A percentile compares a stretch with the other conserved stretches of the same genome.
Evolutionary conservation across 2,113 vertebrate species (phyloP).

Genomic region (Irena cyanogastra): DNA sequence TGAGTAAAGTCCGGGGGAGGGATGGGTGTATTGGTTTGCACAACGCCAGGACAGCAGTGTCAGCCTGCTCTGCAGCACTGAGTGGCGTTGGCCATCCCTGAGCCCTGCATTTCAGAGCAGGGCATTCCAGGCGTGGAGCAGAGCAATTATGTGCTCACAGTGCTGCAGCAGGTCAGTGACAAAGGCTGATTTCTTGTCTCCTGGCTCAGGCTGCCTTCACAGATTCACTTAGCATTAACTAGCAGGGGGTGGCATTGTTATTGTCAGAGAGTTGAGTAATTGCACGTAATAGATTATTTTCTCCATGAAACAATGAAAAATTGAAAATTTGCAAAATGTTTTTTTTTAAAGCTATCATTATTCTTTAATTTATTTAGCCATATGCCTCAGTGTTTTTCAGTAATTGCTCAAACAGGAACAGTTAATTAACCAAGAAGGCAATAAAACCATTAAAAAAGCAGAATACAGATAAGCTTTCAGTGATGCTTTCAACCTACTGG

Average conservation of each 20-base stretch:
- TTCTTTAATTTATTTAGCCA: constrained; percentile 42
- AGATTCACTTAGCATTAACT: neutral
- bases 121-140: neutral
- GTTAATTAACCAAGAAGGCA: constrained; percentile 7
- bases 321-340: neutral
- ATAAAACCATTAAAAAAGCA: neutral
- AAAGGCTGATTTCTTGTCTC: neutral
- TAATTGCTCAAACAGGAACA: constrained; percentile 27
- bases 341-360: neutral
- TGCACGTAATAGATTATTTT: neutral
- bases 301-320: constrained; percentile 5
- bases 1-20: neutral
- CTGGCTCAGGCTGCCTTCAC: neutral
- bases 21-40: neutral
- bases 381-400: neutral
- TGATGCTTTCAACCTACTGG: neutral
- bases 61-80: neutral
- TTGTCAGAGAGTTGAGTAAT: neutral
- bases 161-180: neutral
- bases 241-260: neutral
- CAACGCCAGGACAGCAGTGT: neutral
- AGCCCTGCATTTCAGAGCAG: neutral
- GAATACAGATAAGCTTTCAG: neutral
- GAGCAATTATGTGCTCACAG: neutral
- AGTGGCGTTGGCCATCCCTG: neutral